Evolutionary conservation across 2,113 vertebrate species (phyloP).

Genomic region (Halcyon malimbica): DNA sequence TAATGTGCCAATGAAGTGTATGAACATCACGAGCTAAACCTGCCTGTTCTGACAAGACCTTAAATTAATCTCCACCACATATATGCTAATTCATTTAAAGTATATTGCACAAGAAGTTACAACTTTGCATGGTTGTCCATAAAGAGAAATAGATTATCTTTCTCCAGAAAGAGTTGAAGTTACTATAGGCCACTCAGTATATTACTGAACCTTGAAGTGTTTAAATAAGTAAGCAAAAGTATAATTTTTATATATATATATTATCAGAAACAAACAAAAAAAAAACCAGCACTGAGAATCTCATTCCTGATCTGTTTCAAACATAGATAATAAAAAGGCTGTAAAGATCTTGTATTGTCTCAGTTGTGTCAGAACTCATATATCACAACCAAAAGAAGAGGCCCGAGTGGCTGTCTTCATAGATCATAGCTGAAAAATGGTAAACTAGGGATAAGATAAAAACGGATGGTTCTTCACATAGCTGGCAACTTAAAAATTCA

Average conservation of each 20-base stretch:
- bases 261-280: background rate
- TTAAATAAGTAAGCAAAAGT: background rate
- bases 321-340: background rate
- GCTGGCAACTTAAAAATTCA: background rate
- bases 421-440: background rate
- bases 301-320: background rate
- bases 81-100: background rate
- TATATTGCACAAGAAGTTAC: background rate
- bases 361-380: background rate
- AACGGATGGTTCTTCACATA: background rate
- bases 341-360: background rate
- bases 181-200: background rate
- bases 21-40: background rate
- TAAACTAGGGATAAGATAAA: background rate
- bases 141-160: background rate
- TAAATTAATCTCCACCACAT: background rate
- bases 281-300: accelerated
- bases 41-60: background rate
- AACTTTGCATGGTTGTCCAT: background rate
- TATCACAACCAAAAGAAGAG: background rate
- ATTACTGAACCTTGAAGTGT: background rate
- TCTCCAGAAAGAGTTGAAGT: background rate
- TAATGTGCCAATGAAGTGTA: background rate
- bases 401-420: background rate
- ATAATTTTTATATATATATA: background rate